Evolutionary conservation across 2,888 invertebrate species (phyloP), one percentile per base, ranked within the genome.

Genomic region (Synergus gifuensis): DNA sequence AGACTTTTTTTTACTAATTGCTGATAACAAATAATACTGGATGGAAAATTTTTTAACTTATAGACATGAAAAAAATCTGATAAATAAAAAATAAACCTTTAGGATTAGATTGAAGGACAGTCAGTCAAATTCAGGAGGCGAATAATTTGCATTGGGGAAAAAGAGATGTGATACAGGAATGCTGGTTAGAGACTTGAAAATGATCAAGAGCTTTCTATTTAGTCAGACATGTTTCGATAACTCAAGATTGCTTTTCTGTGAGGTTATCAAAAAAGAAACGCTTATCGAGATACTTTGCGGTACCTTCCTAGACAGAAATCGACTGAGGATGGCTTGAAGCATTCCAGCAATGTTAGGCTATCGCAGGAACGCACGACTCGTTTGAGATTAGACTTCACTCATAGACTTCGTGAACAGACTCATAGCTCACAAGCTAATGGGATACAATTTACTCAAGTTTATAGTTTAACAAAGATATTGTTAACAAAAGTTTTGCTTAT

Each of bases 311-410:
- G 76, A 78, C 77, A 78, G 79, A 80, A 80, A 82, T 80, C 76
- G 77, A 62, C 67, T 54, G 76, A 77, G 67, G 76, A 79, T 79
- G 63, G 62, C 63, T 49, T 49, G 28, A 76, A 83, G 85, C 82
- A 88, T 88, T 83, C 87, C 82, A 87, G 85, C 84, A 86, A 88
- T 88, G 87, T 83, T 44, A 83, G 46, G 80, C 84, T 88, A 88
- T 88, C 87, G 83, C 80, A 85, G 84, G 84, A 86, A 86, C 85
- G 87, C 83, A 82, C 83, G 80, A 78, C 84, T 83, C 80, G 80
- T 76, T 84, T 73, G 79, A 84, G 85, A 86, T 86, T 85, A 85
- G 86, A 82, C 78, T 77, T 28, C 44, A 73, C 46, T 73, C 46
- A 54, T 64, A 60, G 22, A 69, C 58, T 83, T 85, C 82, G 82